phyloP scores from a whole-genome alignment of 2,113 vertebrate genomes.

The Lates calcarifer region DNA sequence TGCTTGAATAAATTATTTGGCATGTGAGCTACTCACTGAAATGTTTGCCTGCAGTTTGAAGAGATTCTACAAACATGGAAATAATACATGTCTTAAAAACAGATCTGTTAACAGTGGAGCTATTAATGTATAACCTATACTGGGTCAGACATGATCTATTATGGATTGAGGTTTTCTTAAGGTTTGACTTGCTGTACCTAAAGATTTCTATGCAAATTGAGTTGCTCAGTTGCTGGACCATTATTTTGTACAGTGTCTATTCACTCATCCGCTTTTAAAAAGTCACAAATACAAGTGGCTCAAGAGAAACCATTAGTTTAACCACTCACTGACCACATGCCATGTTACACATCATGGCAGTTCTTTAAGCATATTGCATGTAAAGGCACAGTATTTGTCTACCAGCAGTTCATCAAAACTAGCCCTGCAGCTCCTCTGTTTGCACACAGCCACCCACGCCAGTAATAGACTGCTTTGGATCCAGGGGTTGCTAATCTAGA shows the following conservation, averaged over 20 bases:
- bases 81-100: background rate
- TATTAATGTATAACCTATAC: slow-evolving; percentile 1
- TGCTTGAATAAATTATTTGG: slow-evolving; percentile 37
- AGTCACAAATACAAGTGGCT: background rate
- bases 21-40: slow-evolving; percentile 19
- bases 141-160: slow-evolving; percentile 12
- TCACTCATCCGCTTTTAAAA: background rate
- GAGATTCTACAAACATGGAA: background rate
- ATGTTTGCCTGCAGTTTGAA: slow-evolving; percentile 9
- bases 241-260: slow-evolving; percentile 7
- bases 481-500: slow-evolving; percentile 40
- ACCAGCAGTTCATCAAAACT: slow-evolving; percentile 24
- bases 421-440: slow-evolving; percentile 13
- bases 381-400: background rate
- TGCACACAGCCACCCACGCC: slow-evolving; percentile 39
- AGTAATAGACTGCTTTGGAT: slow-evolving; percentile 39
- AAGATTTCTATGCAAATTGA: slow-evolving; percentile 5
- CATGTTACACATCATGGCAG: background rate
- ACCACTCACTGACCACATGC: slow-evolving; percentile 2
- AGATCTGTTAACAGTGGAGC: background rate
- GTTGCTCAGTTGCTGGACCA: background rate
- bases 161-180: background rate
- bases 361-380: background rate
- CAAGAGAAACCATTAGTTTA: background rate
- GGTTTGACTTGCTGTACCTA: background rate